Evolutionary conservation across 2,888 invertebrate species (phyloP).

Genomic region (Sussaba pulchella): DNA sequence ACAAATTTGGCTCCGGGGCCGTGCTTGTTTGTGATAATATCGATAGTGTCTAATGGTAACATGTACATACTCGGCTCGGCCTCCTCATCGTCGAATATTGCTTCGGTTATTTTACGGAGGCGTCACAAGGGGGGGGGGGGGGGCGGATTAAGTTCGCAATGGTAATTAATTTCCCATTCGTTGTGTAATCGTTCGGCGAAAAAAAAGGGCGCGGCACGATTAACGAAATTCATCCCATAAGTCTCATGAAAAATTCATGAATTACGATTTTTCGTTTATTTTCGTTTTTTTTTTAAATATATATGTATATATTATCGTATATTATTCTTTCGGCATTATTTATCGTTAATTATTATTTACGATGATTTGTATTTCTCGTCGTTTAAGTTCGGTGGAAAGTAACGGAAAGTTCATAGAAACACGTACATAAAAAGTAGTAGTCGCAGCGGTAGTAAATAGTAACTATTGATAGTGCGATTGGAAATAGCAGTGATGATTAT

Average conservation of each 20-base stretch:
- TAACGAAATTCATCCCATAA: constrained; percentile 55
- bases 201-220: constrained; percentile 16
- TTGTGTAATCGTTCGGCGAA: constrained; percentile 22
- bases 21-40: constrained; percentile 5
- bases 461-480: constrained; percentile 55
- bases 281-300: neutral
- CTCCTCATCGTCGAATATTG: neutral
- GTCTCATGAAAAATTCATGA: constrained; percentile 75
- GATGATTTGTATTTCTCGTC: constrained; percentile 17
- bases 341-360: constrained; percentile 16
- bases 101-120: neutral
- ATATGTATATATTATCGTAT: constrained; percentile 70
- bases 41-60: constrained; percentile 5
- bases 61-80: constrained; percentile 18
- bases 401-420: constrained; percentile 54
- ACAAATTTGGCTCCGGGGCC: constrained; percentile 58
- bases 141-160: too few species aligned
- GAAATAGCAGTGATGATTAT: constrained; percentile 41
- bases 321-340: constrained; percentile 50
- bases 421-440: constrained; percentile 63
- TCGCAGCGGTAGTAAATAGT: constrained; percentile 56
- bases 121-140: constrained; percentile 8
- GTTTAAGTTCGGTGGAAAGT: constrained; percentile 51
- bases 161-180: constrained; percentile 2
- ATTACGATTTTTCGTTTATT: constrained; percentile 37